These are phyloP conservation scores for Oxyteleia sp. DNA, from an alignment of 2,888 invertebrate species.

Conservation along the genomic window DNA sequence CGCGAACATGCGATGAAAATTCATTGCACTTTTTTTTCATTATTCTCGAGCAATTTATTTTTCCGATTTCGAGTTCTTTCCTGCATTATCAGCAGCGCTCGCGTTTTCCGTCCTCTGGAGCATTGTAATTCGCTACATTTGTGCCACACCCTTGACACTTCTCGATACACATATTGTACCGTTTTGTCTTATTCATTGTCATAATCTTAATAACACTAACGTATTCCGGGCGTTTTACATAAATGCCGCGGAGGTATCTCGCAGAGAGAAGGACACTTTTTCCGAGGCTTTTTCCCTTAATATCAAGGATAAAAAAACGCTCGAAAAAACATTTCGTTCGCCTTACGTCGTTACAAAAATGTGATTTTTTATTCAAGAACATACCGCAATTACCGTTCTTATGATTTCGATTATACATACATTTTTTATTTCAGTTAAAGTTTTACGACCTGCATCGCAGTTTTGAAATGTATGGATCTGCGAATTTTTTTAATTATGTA, in stretches of 20 bases:
- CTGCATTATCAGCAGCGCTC: slow-evolving; percentile 14
- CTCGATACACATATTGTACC: slow-evolving; percentile 55
- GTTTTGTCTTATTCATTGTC: slow-evolving; percentile 57
- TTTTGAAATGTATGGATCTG: too few relatives aligned
- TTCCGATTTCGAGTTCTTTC: slow-evolving; percentile 34
- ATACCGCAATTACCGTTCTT: slow-evolving; percentile 7
- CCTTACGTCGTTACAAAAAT: background rate
- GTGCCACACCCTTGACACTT: slow-evolving; percentile 67
- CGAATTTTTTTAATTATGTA: too few relatives aligned
- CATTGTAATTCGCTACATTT: slow-evolving; percentile 58
- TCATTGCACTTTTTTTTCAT: slow-evolving; percentile 40
- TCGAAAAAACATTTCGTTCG: slow-evolving; percentile 23
- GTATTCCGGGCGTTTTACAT: slow-evolving; percentile 69
- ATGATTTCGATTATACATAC: background rate
- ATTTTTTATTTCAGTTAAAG: background rate
- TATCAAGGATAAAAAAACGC: slow-evolving; percentile 32
- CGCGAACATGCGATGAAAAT: slow-evolving; percentile 35
- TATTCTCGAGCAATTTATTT: slow-evolving; percentile 29
- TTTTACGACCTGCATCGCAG: too few relatives aligned
- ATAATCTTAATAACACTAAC: slow-evolving; percentile 56
- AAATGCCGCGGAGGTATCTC: slow-evolving; percentile 49
- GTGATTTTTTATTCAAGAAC: too few relatives aligned
- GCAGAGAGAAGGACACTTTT: too few relatives aligned
- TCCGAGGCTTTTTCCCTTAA: slow-evolving; percentile 44
- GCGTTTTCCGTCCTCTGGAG: slow-evolving; percentile 24